phyloP scores from a whole-genome alignment of 2,113 vertebrate genomes.

The Hemibagrus wyckioides region DNA sequence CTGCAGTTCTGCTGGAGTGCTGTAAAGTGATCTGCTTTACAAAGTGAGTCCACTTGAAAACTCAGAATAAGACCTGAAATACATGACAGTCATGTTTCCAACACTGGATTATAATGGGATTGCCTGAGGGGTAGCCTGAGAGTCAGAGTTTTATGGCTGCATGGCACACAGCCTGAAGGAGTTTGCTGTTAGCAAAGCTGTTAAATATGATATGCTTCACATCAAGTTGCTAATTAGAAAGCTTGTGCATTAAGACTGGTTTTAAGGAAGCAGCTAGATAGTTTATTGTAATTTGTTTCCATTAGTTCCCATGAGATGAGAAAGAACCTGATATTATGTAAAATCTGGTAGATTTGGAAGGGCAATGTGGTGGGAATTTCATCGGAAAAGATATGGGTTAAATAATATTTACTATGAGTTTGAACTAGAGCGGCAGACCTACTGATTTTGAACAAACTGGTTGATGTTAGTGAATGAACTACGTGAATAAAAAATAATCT shows the following conservation, averaged over 20 bases:
- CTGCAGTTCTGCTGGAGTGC: constrained; percentile 3
- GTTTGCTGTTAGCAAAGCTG: not conserved
- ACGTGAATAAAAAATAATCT: too few species aligned
- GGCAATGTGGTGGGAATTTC: not conserved
- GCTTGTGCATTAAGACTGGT: not conserved
- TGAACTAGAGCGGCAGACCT: too few species aligned
- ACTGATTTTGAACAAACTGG: too few species aligned
- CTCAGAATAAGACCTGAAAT: not conserved
- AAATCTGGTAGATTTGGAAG: not conserved
- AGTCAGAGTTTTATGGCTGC: constrained; percentile 28
- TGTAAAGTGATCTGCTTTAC: constrained; percentile 27
- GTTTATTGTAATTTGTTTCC: not conserved
- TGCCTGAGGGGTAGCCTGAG: constrained; percentile 35
- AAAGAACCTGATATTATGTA: not conserved
- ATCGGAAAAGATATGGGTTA: not conserved
- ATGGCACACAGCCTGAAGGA: constrained; percentile 1
- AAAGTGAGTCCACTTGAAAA: constrained; percentile 28
- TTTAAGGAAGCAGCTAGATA: not conserved
- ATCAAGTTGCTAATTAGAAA: constrained; percentile 14
- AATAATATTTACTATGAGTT: too few species aligned
- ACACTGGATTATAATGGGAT: constrained; percentile 21
- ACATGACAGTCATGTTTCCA: constrained; percentile 11
- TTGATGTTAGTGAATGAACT: too few species aligned
- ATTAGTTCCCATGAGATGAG: not conserved
- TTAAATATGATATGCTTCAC: constrained; percentile 1